A percentile compares a stretch with the other conserved stretches of the same genome.
phyloP scores from a whole-genome alignment of 2,113 vertebrate species.

The Tetrax tetrax region DNA sequence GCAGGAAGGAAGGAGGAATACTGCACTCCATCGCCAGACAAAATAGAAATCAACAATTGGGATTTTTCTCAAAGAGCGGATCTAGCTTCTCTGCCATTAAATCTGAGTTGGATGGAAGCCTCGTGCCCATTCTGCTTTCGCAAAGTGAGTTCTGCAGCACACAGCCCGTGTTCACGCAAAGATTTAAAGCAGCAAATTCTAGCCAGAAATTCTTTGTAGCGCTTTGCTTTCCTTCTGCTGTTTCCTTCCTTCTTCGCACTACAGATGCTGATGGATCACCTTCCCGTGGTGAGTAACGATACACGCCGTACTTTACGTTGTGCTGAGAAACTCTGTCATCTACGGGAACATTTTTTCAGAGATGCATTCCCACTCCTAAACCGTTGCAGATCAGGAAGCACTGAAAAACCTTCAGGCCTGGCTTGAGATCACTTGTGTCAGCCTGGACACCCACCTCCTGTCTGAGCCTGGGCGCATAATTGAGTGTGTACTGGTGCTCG shows the following conservation, averaged over 20 bases:
- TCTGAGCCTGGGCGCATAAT: background rate
- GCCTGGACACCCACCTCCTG: background rate
- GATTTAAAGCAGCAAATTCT: background rate
- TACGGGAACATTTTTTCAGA: background rate
- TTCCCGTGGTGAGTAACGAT: background rate
- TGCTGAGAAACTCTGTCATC: background rate
- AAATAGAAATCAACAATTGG: slow-evolving; percentile 59
- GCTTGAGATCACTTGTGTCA: background rate
- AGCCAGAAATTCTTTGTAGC: slow-evolving; percentile 42
- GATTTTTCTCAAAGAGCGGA: slow-evolving; percentile 13
- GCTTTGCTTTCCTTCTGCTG: slow-evolving; percentile 51
- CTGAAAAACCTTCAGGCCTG: background rate
- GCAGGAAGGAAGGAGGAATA: slow-evolving; percentile 36
- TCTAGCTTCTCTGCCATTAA: slow-evolving; percentile 46
- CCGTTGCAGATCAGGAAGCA: background rate
- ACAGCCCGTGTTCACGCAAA: background rate
- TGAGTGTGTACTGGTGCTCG: background rate
- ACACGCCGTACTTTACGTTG: background rate
- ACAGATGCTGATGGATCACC: slow-evolving; percentile 37
- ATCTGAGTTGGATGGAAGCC: slow-evolving; percentile 23
- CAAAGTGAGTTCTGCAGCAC: background rate
- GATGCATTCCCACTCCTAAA: background rate
- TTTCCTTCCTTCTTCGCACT: slow-evolving; percentile 16
- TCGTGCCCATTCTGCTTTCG: slow-evolving; percentile 8
- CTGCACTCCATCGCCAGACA: slow-evolving; percentile 36